Base-by-base conservation (phyloP, 35 echinoderm and acorn worm species). In the Amphiura filiformis region DNA sequence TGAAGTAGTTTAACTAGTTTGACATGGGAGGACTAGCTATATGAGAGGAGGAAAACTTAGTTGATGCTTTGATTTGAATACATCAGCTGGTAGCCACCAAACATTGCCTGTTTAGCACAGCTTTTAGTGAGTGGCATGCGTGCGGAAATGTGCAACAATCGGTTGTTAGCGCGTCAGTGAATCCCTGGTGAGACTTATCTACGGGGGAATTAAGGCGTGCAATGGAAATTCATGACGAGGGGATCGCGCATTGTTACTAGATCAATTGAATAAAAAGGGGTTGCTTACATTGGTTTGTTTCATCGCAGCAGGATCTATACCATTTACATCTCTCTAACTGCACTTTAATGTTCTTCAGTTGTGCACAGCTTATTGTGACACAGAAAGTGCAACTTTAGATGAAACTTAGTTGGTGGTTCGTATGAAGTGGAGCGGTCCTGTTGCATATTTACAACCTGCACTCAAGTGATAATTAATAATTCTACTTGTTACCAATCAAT, bases 31-130 rank as follows among this genome's bases (percentile, higher is more conserved):
- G n/a, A n/a, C n/a, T n/a, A n/a, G n/a, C n/a, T n/a, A n/a, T n/a
- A n/a, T n/a, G n/a, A n/a, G 26, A 70, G 61, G 28, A 30, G 26
- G 61, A 70, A 70, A 70, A 18, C 28, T 70, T 70, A 70, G n/a
- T n/a, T n/a, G n/a, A 70, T n/a, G 61, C 28, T 70, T 23, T 70
- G 61, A 70, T 70, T 70, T 70, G 28, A 70, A 70, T 70, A 70
- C 61, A 70, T 70, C 61, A 70, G 61, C 61, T 70, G 61, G 11
- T 4, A 23, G 61, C 26, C 7, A 70, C 15, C 61, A 70, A 70
- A 30, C 61, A 30, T 70, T 11, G 61, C 17, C 26, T 18, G 61
- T 70, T 70, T 70, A 70, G 61, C 26, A 30, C 61, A n/a, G 15
- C 61, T 70, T n/a, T 70, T 26, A 70, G 61, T 70, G 61, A n/a